Conservation (phyloP, 2,113 vertebrate species). For the Tetrax tetrax region DNA sequence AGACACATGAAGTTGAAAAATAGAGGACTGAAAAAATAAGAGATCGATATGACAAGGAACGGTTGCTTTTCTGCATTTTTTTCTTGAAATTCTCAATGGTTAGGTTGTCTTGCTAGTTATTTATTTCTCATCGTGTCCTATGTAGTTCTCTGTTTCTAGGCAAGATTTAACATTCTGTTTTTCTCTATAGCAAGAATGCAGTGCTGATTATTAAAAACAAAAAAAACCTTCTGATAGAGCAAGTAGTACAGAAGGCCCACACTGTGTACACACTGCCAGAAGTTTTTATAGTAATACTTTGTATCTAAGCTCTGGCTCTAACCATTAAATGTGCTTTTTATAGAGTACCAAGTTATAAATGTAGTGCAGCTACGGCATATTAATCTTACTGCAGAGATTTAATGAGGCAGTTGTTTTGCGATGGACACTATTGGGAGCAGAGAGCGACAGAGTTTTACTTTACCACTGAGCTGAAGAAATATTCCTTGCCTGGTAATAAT, state of each 20-base stretch:
- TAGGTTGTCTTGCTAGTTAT: conserved; percentile 11
- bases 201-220: conserved; percentile 12
- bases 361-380: conserved; percentile 86
- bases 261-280: conserved; percentile 69
- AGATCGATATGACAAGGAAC: conserved; percentile 25
- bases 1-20: conserved; percentile 26
- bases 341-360: conserved; percentile 88
- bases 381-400: conserved; percentile 90
- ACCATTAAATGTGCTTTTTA: conserved; percentile 85
- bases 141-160: neutral
- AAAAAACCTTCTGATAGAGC: conserved; percentile 62
- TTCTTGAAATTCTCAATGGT: conserved; percentile 22
- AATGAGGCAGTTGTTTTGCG: conserved; percentile 95
- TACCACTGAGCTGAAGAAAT: conserved; percentile 86
- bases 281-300: conserved; percentile 85
- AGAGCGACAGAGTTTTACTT: conserved; percentile 90
- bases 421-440: conserved; percentile 88
- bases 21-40: neutral
- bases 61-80: conserved; percentile 26
- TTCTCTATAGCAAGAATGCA: conserved; percentile 43
- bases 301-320: conserved; percentile 82
- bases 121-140: conserved; percentile 28
- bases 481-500: conserved; percentile 91
- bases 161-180: conserved; percentile 17
- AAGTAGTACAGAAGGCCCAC: conserved; percentile 55